Evolutionary conservation across 2,888 invertebrate species (phyloP), one percentile per base, ranked within the genome.

Genomic region (Patella pellucida): DNA sequence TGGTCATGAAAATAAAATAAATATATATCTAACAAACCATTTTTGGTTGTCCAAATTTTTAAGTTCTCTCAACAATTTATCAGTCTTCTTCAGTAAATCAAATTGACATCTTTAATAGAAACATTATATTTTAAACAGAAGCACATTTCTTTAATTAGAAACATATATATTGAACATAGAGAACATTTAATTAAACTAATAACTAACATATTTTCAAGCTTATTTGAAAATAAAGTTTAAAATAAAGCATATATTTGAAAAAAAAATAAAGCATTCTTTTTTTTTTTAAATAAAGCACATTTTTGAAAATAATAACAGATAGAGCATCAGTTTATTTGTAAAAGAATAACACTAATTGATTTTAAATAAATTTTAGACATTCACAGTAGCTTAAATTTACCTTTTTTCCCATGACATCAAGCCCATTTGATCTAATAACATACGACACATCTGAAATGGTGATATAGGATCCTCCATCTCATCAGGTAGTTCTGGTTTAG

Each of bases 361-460:
- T 56, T n/a, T 19, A n/a, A 56, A 16, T 19, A 56, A 62, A 62
- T n/a, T 19, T 1, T n/a, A 19, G 7, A 62, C n/a, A n/a, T 62
- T 27, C 7, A 16, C 14, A 69, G 9, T 0, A 27, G 27, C 9
- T 69, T 27, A 3, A 52, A 50, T 67, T 31, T 71, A 89, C 88
- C 98, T 93, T 23, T 96, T 94, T 86, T 97, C 96, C 94, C 97
- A 97, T 16, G 96, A 95, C 50, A 96, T 94, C 74, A 96, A 93
- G 31, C 98, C 98, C 80, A 98, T 92, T 89, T 98, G 98, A 77
- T 97, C 95, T 86, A 97, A 95, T n/a, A 98, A 92, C 84, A 96
- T 92, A 0, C 97, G 94, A 89, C 97, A 96, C 91, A 90, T 88
- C 75, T 90, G 89, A 84, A 90, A 90, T 94, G 95, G 89, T 14